Conservation (phyloP, 2,797 vertebrate genomes). For the Bryconaethiops microstoma region DNA sequence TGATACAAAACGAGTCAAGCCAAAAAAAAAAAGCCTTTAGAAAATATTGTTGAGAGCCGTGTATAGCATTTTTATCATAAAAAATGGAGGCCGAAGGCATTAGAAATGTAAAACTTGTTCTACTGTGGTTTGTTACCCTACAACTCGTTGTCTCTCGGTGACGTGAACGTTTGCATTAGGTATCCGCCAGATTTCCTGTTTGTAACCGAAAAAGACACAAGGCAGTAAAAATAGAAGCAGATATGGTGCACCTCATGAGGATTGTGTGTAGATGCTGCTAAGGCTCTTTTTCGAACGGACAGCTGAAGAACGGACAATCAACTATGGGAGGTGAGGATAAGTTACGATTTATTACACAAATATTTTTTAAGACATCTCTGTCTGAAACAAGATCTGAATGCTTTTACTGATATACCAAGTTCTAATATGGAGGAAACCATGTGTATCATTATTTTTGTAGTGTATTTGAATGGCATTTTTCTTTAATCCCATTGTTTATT, state of each 20-base stretch:
- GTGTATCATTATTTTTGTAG: background rate
- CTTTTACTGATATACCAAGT: background rate
- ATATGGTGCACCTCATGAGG: slow-evolving; percentile 35
- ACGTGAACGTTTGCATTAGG: slow-evolving; percentile 63
- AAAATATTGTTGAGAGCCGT: too few species aligned
- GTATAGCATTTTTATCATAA: background rate
- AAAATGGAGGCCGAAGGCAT: too few species aligned
- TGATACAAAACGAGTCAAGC: too few species aligned
- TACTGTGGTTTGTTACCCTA: slow-evolving; percentile 10
- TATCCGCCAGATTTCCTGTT: slow-evolving; percentile 78
- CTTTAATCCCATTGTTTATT: background rate
- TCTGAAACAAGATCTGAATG: background rate
- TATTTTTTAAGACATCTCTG: too few species aligned
- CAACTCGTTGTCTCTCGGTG: slow-evolving; percentile 34
- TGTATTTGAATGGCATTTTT: background rate
- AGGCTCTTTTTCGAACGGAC: slow-evolving; percentile 27
- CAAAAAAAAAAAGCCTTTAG: too few species aligned
- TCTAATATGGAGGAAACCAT: slow-evolving; percentile 5
- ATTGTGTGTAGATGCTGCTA: slow-evolving; percentile 25
- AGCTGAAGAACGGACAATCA: slow-evolving; percentile 9
- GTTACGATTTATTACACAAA: background rate
- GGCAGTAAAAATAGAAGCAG: slow-evolving; percentile 74
- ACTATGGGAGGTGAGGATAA: background rate
- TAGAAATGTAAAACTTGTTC: background rate
- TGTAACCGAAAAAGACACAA: slow-evolving; percentile 76